Conservation (phyloP, 2,797 vertebrate genomes). For the Catamblyrhynchus diadema region DNA sequence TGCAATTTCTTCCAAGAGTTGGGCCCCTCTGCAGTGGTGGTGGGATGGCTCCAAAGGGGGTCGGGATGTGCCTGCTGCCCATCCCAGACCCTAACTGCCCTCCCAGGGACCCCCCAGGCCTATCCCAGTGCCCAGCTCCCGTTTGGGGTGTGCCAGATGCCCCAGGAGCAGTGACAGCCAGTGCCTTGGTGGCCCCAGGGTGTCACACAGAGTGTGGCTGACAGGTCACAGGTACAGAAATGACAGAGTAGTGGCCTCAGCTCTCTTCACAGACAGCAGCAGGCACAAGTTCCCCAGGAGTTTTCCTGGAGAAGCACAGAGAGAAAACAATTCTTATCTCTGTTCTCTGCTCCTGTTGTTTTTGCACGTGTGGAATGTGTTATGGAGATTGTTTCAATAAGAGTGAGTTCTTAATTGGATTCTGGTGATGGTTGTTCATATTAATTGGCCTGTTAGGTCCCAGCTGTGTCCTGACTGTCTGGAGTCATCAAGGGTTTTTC, state of each 20-base stretch:
- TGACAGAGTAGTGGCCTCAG: no score
- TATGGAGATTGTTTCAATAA: not conserved
- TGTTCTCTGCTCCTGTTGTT: not conserved
- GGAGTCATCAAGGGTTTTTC: not conserved
- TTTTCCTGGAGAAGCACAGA: not conserved
- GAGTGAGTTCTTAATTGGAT: not conserved
- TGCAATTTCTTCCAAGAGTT: rapidly evolving
- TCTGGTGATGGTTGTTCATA: not conserved
- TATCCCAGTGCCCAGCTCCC: not conserved
- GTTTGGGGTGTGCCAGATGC: rapidly evolving
- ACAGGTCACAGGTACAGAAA: not conserved
- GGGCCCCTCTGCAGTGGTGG: not conserved
- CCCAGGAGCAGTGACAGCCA: rapidly evolving
- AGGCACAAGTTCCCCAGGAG: not conserved
- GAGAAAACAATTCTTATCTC: not conserved
- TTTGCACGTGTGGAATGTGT: not conserved
- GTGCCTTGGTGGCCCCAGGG: not conserved
- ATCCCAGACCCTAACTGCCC: rapidly evolving
- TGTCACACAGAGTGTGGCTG: not conserved
- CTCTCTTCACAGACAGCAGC: not conserved
- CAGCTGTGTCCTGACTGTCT: not conserved
- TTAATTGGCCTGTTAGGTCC: not conserved
- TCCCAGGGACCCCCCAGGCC: not conserved
- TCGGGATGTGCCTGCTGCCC: not conserved
- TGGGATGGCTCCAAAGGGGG: rapidly evolving